Conservation (phyloP, 2,888 invertebrate genomes). For the Tricholauxania praeusta region DNA sequence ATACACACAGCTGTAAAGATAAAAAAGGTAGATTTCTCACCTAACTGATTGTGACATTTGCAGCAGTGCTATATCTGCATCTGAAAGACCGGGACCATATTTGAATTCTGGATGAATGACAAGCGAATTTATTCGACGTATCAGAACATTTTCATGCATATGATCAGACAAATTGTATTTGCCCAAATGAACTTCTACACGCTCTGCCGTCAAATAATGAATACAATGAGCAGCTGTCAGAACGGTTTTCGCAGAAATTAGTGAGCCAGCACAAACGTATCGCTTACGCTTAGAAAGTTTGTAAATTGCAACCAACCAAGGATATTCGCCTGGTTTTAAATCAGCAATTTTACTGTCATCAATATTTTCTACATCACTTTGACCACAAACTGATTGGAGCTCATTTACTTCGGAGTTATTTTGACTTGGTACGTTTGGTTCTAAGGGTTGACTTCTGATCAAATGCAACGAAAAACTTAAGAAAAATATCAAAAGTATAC, state of each 20-base stretch:
- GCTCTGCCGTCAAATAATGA: constrained; percentile 46
- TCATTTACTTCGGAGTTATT: too few relatives aligned
- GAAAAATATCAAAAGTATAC: too few relatives aligned
- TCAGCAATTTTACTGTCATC: not conserved
- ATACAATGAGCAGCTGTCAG: constrained; percentile 68
- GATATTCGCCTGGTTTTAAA: constrained; percentile 71
- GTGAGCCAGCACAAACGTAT: constrained; percentile 62
- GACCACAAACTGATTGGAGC: constrained; percentile 50
- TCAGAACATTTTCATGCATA: constrained; percentile 48
- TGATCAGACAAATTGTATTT: constrained; percentile 60
- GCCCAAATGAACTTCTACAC: constrained; percentile 65
- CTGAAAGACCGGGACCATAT: constrained; percentile 53
- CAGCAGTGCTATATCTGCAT: constrained; percentile 70
- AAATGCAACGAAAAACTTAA: too few relatives aligned
- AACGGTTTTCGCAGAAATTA: constrained; percentile 59
- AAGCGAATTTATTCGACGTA: constrained; percentile 53
- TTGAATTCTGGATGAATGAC: constrained; percentile 67
- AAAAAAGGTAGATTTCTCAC: constrained; percentile 41
- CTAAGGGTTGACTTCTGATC: too few relatives aligned
- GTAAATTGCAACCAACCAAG: constrained; percentile 73
- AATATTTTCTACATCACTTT: constrained; percentile 44
- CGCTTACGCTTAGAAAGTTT: constrained; percentile 14
- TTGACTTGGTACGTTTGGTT: too few relatives aligned
- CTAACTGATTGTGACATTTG: constrained; percentile 60
- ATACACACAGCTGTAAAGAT: too few relatives aligned